These are phyloP conservation scores for Ictidomys tridecemlineatus DNA, from an alignment of 2,113 vertebrate genomes.

Conservation along the genomic window DNA sequence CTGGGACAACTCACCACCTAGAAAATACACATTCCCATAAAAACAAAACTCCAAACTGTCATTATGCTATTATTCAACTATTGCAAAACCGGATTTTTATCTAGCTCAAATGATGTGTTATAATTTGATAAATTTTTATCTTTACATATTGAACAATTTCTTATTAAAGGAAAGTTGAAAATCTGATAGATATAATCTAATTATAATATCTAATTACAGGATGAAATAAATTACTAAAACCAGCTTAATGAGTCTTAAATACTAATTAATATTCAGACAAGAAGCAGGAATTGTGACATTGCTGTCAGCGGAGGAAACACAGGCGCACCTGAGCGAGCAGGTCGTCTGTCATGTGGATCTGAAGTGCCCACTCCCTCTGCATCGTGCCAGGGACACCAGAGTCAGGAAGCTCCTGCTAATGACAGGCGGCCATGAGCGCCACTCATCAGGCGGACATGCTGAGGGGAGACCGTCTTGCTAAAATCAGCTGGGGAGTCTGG, in stretches of 20 bases:
- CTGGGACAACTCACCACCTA: background rate
- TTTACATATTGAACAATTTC: slow-evolving; percentile 71
- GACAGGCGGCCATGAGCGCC: background rate
- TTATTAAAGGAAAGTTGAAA: slow-evolving; percentile 69
- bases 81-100: slow-evolving; percentile 53
- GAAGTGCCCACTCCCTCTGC: background rate
- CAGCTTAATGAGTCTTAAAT: slow-evolving; percentile 69
- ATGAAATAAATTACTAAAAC: slow-evolving; percentile 75
- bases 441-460: background rate
- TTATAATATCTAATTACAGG: slow-evolving; percentile 79
- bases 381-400: background rate
- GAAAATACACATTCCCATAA: background rate
- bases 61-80: background rate
- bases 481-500: background rate
- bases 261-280: slow-evolving; percentile 63
- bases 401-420: background rate
- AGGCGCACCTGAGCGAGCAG: background rate
- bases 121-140: slow-evolving; percentile 69
- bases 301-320: background rate
- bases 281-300: slow-evolving; percentile 49
- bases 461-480: background rate
- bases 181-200: slow-evolving; percentile 76
- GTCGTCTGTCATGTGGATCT: background rate
- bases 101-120: slow-evolving; percentile 57
- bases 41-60: slow-evolving; percentile 1